Percentiles rank a stretch among this genome's conserved stretches.
These are phyloP conservation scores for Pseudomyrmex dendroicus DNA, from an alignment of 1,140 invertebrate species.

Conservation along the genomic window DNA sequence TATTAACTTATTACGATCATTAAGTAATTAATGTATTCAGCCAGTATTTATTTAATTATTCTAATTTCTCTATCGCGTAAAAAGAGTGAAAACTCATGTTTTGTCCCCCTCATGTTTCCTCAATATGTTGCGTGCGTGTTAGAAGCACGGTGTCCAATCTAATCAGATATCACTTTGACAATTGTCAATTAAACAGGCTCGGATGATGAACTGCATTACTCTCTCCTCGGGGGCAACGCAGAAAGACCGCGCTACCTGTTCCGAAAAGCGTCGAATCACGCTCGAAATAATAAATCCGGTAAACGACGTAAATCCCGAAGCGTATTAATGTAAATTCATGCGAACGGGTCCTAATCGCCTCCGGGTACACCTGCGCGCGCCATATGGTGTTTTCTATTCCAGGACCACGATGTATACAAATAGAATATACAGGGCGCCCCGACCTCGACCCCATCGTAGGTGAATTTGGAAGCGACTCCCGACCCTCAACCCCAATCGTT, in stretches of 20 bases:
- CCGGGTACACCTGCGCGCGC: slow-evolving; percentile 83
- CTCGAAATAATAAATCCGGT: slow-evolving; percentile 82
- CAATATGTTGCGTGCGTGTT: background rate
- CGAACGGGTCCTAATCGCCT: slow-evolving; percentile 82
- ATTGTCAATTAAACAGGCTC: slow-evolving; percentile 7
- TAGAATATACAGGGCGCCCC: slow-evolving; percentile 55
- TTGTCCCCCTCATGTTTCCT: background rate
- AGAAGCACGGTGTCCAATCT: background rate
- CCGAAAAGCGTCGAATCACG: slow-evolving; percentile 74
- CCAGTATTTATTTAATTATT: slow-evolving; percentile 5
- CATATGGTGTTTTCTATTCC: slow-evolving; percentile 84
- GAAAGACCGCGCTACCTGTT: slow-evolving; percentile 31
- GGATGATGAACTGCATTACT: slow-evolving; percentile 8
- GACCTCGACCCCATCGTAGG: slow-evolving; percentile 74
- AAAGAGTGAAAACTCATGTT: slow-evolving; percentile 16
- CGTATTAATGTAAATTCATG: slow-evolving; percentile 85
- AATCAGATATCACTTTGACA: slow-evolving; percentile 16
- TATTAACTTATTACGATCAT: background rate
- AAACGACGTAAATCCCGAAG: slow-evolving; percentile 81
- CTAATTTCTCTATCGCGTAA: background rate
- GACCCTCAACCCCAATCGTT: slow-evolving; percentile 69
- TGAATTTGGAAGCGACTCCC: slow-evolving; percentile 74
- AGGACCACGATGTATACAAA: slow-evolving; percentile 62
- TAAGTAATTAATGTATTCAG: background rate
- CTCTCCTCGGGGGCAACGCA: no score